Evolutionary conservation across 2,113 vertebrate species (phyloP).

Genomic region (Psophia crepitans): DNA sequence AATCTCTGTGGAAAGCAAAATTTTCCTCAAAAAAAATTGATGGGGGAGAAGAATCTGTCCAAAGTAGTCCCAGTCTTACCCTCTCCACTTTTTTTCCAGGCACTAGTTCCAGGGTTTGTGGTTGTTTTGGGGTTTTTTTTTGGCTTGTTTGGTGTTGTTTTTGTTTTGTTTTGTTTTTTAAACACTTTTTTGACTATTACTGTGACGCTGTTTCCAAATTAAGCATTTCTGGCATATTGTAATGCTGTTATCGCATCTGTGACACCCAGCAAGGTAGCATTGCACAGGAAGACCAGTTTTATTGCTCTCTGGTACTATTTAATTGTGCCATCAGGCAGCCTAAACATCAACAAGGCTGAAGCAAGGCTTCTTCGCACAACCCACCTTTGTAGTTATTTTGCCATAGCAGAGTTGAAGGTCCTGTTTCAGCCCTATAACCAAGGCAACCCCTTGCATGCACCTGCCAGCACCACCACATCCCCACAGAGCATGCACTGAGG

Average conservation of each 20-base stretch:
- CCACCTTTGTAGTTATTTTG: neutral
- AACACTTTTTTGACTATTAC: neutral
- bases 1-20: neutral
- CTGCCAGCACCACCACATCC: neutral
- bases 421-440: neutral
- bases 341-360: neutral
- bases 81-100: too few species aligned
- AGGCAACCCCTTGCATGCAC: neutral
- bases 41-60: fast-evolving
- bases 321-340: neutral
- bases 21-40: neutral
- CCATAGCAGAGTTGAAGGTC: neutral
- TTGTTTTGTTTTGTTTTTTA: too few species aligned
- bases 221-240: neutral
- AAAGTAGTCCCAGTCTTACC: neutral
- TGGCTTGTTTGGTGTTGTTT: too few species aligned
- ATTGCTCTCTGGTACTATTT: neutral
- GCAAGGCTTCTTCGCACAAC: neutral
- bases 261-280: neutral
- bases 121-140: too few species aligned
- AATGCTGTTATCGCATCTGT: neutral
- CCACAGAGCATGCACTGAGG: fast-evolving
- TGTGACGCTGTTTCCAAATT: neutral
- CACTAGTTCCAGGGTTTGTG: neutral
- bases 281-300: neutral